Conservation (phyloP, 2,797 vertebrate genomes). For the Cossypha caffra region DNA sequence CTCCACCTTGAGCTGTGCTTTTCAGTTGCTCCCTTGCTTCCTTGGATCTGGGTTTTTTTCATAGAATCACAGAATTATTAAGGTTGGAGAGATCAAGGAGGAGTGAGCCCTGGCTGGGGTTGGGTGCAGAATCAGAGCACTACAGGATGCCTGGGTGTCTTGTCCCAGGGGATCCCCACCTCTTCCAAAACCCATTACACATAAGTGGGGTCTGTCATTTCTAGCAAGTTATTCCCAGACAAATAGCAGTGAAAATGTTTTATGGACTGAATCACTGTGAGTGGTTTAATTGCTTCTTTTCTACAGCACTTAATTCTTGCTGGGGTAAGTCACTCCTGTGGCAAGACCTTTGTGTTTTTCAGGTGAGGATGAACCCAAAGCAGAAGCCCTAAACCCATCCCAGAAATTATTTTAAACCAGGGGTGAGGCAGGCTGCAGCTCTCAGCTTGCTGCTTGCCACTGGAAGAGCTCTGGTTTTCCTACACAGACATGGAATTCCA, state of each 20-base stretch:
- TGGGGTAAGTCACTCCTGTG: not conserved
- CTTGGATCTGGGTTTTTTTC: not conserved
- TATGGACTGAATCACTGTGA: conserved; percentile 1
- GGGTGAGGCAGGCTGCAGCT: not conserved
- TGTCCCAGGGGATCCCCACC: not conserved
- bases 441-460: accelerated
- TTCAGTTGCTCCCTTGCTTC: not conserved
- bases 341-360: not conserved
- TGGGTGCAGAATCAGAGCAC: not conserved
- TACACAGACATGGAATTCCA: not conserved
- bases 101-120: not conserved
- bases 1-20: not conserved
- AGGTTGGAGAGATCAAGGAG: not conserved
- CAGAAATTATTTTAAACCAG: not conserved
- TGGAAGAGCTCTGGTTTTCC: not conserved
- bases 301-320: not conserved
- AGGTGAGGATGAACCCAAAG: not conserved
- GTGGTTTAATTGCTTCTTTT: conserved; percentile 2
- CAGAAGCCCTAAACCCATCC: not conserved
- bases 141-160: not conserved
- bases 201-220: not conserved
- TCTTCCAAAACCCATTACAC: not conserved
- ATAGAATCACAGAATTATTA: not conserved
- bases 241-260: not conserved
- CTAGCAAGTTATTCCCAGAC: not conserved